Evolutionary conservation across 37 sponge, comb jelly and placozoan species (phyloP).

Genomic region (Cliona cf. orientalis): DNA sequence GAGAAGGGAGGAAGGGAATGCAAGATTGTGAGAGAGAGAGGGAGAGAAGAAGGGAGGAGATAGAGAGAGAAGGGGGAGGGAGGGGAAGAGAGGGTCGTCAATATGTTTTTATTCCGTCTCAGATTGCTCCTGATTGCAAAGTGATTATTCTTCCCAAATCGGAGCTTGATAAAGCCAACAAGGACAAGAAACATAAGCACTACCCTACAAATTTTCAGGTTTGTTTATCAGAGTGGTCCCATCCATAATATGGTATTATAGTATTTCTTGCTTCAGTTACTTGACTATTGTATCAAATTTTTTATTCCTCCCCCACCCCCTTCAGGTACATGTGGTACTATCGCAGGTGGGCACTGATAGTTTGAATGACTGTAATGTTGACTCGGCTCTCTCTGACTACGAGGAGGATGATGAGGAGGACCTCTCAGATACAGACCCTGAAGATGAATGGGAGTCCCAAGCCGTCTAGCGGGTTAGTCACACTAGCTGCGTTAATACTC

Average conservation of each 20-base stretch:
- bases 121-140: conserved; percentile 35
- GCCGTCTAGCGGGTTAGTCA: neutral
- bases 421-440: conserved; percentile 72
- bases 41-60: too few species aligned
- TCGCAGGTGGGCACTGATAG: conserved; percentile 42
- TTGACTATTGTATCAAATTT: neutral
- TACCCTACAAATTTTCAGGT: conserved; percentile 73
- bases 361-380: neutral
- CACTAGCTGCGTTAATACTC: neutral
- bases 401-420: conserved; percentile 42
- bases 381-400: neutral
- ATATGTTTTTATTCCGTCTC: neutral
- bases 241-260: neutral
- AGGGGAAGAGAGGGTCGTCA: too few species aligned
- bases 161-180: conserved; percentile 92
- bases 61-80: conserved; percentile 2
- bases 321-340: conserved; percentile 62
- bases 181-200: conserved; percentile 86
- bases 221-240: neutral
- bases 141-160: conserved; percentile 70
- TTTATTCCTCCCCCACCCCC: neutral
- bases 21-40: conserved; percentile 35
- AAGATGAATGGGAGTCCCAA: conserved; percentile 53
- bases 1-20: conserved; percentile 9
- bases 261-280: neutral